Base-by-base conservation (phyloP, 2,888 invertebrate species). In the Xylophagus ater region DNA sequence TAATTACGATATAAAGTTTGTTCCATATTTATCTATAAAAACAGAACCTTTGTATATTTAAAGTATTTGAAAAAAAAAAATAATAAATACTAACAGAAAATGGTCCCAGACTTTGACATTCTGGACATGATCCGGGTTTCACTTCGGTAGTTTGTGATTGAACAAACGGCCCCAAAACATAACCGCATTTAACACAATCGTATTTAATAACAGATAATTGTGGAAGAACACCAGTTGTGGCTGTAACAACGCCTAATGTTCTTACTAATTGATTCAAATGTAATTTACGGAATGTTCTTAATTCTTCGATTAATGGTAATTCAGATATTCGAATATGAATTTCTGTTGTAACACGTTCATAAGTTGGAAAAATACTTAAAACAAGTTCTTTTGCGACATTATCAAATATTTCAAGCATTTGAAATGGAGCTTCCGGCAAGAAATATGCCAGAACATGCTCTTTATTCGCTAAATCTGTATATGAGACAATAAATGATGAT, bases 1-100 rank as follows among this genome's bases (percentile, higher is more conserved):
- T 97, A 99, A 68, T 99, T 99, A 37, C 96, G 80, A 63, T 97
- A 98, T 5, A 98, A 66, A 0, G 98, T 99, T 81, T 96, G 83
- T 59, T 97, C 97, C 90, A 97, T 96, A 61, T 98, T 99, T 18
- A 98, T 83, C 80, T 92, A 66, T 3, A 61, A 56, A 44, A 15
- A 28, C 10, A 23, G 23, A 10, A 23, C 6, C 23, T 23, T 9
- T 23, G 23, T 9, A 23, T 9, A 23, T 8, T 9, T 23, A 10
- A 6, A 23, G 23, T 9, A 10, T 23, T 23, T 9, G 23, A 31
- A 26, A 28, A n/a, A 20, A 20, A 7, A 35, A 10, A 19, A 12
- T 15, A 37, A 8, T 26, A 41, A 39, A 41, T 17, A 58, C 65
- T 71, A 59, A 83, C 83, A 71, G 82, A 79, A 65, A 97, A 98